These are phyloP conservation scores for Petrosia ficiformis DNA, from an alignment of 37 sponge, comb jelly and placozoan genomes.

Conservation along the genomic window DNA sequence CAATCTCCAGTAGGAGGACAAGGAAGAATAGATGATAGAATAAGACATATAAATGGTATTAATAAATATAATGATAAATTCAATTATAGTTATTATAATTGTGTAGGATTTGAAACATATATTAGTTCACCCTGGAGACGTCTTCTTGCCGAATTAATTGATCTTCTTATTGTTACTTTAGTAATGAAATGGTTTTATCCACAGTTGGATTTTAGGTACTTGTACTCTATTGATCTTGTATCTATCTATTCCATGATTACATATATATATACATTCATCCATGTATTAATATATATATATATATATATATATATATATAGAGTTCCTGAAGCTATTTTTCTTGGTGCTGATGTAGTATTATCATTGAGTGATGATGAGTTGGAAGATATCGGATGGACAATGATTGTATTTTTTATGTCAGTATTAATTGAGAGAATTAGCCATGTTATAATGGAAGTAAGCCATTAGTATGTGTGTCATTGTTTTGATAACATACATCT, in stretches of 20 bases:
- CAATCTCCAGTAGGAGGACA: neutral
- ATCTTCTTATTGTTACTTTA: conserved; percentile 23
- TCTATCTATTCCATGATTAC: neutral
- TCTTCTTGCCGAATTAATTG: conserved; percentile 49
- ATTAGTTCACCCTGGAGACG: conserved; percentile 51
- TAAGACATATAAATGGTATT: too few relatives aligned
- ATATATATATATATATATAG: conserved; percentile 3
- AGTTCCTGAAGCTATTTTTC: conserved; percentile 45
- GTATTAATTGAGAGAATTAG: conserved; percentile 25
- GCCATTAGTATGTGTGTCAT: too few relatives aligned
- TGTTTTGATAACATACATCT: neutral
- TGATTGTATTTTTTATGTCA: conserved; percentile 38
- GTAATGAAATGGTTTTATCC: conserved; percentile 39
- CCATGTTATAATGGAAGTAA: conserved; percentile 43
- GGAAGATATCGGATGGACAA: conserved; percentile 11
- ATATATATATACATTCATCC: neutral
- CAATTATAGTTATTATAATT: neutral
- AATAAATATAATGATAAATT: neutral
- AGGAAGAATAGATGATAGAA: neutral
- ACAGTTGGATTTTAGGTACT: conserved; percentile 45
- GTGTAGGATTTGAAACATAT: conserved; percentile 36
- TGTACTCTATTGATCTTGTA: too few relatives aligned
- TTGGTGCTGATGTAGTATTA: conserved; percentile 38
- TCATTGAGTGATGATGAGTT: conserved; percentile 25
- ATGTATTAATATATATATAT: neutral